Evolutionary conservation across 2,113 vertebrate species (phyloP), one percentile per base, ranked within the genome.

Genomic region (Copsychus sechellarum): DNA sequence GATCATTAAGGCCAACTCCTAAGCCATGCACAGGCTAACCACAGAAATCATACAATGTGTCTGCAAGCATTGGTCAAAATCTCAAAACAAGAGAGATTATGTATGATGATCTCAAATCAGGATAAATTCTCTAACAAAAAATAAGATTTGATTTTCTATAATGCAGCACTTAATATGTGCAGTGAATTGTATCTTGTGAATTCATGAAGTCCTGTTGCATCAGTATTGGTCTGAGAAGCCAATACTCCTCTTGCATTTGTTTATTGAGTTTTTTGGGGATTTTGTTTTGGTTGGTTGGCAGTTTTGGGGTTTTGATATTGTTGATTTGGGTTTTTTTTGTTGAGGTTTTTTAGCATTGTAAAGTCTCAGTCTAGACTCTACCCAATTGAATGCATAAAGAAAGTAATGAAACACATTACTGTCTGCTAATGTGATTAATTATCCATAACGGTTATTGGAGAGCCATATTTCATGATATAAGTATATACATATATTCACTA

Each of bases 391-490:
- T 73, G 62, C 8, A 88, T 17, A 9, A 26, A 67, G 57, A 78
- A 73, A 47, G 43, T 56, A 87, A 91, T 56, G 54, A 90, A 93
- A 88, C 66, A 86, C 4, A 8, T 20, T 57, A 53, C 26, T 69
- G 64, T 86, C 67, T 91, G 42, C n/a, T 54, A 45, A 57, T 69
- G 31, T 60, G 88, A 90, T 89, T 92, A 26, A 94, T 85, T 92
- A 93, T 58, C 54, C 57, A 66, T 62, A 67, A 80, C 31, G 21
- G 47, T 76, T 93, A 92, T 78, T 85, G 29, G 50, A 91, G 81
- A 90, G 50, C 21, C 60, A 7, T 86, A 95, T 93, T 96, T 97
- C 81, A 81, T 48, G 16, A 51, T 51, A 16, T 51, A 28, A 16
- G 28, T 28, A 28, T 50, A 50, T 25, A 25, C 23, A 50, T 50